Conservation (phyloP, 1,140 invertebrate species). For the Lepidurus couesii region DNA sequence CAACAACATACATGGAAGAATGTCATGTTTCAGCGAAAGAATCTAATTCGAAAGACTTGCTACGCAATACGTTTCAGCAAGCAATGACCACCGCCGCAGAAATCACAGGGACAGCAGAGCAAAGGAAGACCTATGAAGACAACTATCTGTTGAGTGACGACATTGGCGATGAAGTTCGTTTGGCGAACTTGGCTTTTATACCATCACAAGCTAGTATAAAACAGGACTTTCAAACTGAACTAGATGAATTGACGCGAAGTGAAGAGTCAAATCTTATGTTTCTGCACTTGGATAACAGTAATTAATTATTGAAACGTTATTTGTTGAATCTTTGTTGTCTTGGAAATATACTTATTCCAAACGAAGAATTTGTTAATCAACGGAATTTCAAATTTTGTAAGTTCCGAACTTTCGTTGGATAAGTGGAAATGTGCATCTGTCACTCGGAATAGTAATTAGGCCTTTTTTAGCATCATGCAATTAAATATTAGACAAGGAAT, state of each 20-base stretch:
- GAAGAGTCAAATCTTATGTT: not conserved
- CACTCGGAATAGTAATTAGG: too few relatives aligned
- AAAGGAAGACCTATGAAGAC: not conserved
- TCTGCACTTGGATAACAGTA: not conserved
- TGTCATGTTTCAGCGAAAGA: constrained; percentile 9
- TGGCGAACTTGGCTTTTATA: constrained; percentile 33
- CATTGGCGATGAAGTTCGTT: constrained; percentile 32
- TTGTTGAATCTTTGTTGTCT: not conserved
- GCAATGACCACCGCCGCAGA: not conserved
- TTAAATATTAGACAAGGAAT: too few relatives aligned
- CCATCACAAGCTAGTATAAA: not conserved
- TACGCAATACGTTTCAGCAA: not conserved
- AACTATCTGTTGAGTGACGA: constrained; percentile 7
- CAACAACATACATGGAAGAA: constrained; percentile 2
- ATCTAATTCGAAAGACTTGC: not conserved
- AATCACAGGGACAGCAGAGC: not conserved
- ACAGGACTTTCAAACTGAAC: not conserved
- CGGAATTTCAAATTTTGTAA: too few relatives aligned
- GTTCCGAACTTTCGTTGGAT: too few relatives aligned
- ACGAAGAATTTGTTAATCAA: too few relatives aligned
- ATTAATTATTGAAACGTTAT: not conserved
- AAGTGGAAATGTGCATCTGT: too few relatives aligned
- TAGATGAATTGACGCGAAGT: not conserved
- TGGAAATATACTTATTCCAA: not conserved
- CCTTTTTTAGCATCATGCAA: too few relatives aligned